A percentile compares a stretch with the other conserved stretches of the same genome.
These are phyloP conservation scores for Mallotus villosus DNA, from an alignment of 2,797 vertebrate genomes.

Conservation along the genomic window DNA sequence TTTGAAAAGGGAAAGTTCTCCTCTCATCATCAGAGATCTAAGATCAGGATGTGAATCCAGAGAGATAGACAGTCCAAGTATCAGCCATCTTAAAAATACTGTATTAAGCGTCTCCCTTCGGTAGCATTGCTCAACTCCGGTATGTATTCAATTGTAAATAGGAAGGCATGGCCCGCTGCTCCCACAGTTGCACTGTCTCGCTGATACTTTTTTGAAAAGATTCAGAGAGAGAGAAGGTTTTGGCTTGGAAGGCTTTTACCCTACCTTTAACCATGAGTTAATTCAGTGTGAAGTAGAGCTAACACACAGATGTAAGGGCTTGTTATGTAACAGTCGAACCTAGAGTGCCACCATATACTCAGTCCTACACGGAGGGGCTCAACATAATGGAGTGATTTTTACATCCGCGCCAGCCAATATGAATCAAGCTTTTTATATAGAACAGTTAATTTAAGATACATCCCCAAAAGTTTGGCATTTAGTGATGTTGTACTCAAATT, in stretches of 20 bases:
- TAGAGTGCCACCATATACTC: constrained; percentile 49
- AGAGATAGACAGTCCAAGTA: constrained; percentile 13
- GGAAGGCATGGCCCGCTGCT: too few relatives aligned
- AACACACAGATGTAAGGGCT: constrained; percentile 46
- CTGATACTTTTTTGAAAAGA: constrained; percentile 4
- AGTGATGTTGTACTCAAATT: background rate
- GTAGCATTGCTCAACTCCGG: constrained; percentile 30
- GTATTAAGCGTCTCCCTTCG: constrained; percentile 15
- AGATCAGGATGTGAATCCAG: constrained; percentile 3
- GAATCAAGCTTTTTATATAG: background rate
- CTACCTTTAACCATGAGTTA: constrained; percentile 38
- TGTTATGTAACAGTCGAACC: constrained; percentile 56
- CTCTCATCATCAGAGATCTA: background rate
- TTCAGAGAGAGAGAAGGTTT: background rate
- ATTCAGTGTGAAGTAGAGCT: constrained; percentile 57
- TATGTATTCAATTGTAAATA: constrained; percentile 30
- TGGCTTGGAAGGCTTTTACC: constrained; percentile 31
- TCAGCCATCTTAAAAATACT: constrained; percentile 25
- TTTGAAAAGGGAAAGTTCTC: background rate
- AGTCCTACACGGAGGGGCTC: constrained; percentile 28
- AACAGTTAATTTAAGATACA: background rate
- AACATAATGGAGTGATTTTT: constrained; percentile 34
- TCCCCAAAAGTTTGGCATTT: background rate
- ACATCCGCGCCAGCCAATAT: constrained; percentile 38
- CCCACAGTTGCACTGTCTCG: too few relatives aligned